Base-by-base conservation (phyloP, 2,888 invertebrate genomes). In the Tetragonisca angustula region DNA sequence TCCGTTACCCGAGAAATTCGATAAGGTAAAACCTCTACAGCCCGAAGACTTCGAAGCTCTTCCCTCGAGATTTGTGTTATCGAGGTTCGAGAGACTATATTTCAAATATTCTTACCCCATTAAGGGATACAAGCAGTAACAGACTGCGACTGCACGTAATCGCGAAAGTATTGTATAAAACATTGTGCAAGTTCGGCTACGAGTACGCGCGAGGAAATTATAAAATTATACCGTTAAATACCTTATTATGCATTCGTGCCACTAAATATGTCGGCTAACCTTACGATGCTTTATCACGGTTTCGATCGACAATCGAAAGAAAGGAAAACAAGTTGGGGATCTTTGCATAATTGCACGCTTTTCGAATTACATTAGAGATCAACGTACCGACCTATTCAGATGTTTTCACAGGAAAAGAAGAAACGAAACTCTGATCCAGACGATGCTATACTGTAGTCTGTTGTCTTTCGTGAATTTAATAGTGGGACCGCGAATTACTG, bases 171-270 rank as follows among this genome's bases (percentile, higher is more conserved):
- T 19, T 17, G 17, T 19, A 52, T 19, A 17, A 15, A 64, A 15
- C 4, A 13, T 4, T 17, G 21, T 15, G 13, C 0, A 36, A n/a
- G 5, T 36, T 64, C 2, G 19, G 13, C 36, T 2, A 4, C 36
- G 15, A 49, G 24, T 43, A 70, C 13, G 24, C 36, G 61, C 59
- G 64, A 43, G 43, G 21, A 6, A 64, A 65, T 72, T 77, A 67
- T 50, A 43, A 65, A 65, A 67, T 75, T 65, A 56, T 36, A 43
- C 21, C 36, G 49, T 52, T 62, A 52, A 73, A 73, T 43, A 49
- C 13, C n/a, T 36, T 5, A 64, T 52, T 61, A 73, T 73, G 49
- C 72, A n/a, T 72, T 62, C 72, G 72, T 72, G 73, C 50, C 9
- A n/a, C 27, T 52, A 52, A 50, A 17, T n/a, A 71, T 27, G 59